Percentiles rank a stretch among this genome's conserved stretches.
These are phyloP conservation scores for Thermophis baileyi DNA, from an alignment of 2,113 vertebrate genomes.

Conservation along the genomic window DNA sequence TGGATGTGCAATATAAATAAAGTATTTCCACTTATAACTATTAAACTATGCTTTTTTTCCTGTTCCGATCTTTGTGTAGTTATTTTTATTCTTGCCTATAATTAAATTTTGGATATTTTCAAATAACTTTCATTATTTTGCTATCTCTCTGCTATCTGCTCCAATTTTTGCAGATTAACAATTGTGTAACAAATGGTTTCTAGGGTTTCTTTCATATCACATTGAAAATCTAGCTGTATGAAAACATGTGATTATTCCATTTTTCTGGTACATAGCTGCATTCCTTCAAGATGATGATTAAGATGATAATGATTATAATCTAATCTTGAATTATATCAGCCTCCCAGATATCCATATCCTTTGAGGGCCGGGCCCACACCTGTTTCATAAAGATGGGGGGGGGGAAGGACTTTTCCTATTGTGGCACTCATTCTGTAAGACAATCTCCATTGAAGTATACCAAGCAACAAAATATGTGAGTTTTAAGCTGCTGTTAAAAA, in stretches of 20 bases:
- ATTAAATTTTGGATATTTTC: background rate
- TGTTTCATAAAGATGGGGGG: background rate
- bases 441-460: background rate
- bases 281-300: background rate
- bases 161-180: background rate
- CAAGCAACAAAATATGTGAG: background rate
- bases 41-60: background rate
- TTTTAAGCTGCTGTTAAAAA: background rate
- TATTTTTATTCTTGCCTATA: background rate
- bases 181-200: background rate
- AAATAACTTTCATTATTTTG: background rate
- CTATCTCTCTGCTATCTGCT: background rate
- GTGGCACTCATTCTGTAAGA: background rate
- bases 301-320: background rate
- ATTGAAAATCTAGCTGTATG: background rate
- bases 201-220: background rate
- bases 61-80: background rate
- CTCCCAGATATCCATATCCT: background rate
- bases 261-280: background rate
- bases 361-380: background rate
- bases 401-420: background rate
- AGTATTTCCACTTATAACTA: background rate
- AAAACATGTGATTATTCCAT: background rate
- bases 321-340: background rate
- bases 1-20: background rate